A percentile compares a stretch with the other conserved stretches of the same genome.
Conservation (phyloP, 1,140 invertebrate species). For the Bilobella aurantiaca region DNA sequence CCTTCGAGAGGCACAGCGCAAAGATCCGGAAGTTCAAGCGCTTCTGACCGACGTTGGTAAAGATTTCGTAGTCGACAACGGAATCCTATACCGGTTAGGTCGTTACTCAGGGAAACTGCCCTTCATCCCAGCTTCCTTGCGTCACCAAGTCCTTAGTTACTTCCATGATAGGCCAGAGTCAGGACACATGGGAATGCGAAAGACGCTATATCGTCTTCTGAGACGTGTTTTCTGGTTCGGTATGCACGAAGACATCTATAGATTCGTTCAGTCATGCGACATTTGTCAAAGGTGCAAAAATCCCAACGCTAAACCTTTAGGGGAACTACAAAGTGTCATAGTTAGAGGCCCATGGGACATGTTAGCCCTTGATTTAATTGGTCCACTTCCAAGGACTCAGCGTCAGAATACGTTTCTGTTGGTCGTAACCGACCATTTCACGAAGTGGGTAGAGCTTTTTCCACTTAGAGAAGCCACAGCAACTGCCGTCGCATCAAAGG, state of each 20-base stretch:
- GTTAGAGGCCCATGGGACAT: slow-evolving; percentile 29
- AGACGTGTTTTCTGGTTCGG: slow-evolving; percentile 16
- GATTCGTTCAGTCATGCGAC: slow-evolving; percentile 3
- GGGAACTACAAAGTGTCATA: slow-evolving; percentile 1
- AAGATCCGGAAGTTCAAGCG: slow-evolving; percentile 1
- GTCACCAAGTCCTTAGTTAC: slow-evolving; percentile 3
- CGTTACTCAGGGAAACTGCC: background rate
- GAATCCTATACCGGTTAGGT: background rate
- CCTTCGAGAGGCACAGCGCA: background rate
- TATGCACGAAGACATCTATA: slow-evolving; percentile 15
- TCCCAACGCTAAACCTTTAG: slow-evolving; percentile 1
- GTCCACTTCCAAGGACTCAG: slow-evolving; percentile 28
- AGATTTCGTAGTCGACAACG: background rate
- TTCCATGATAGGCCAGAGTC: slow-evolving; percentile 16
- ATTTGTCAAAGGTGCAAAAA: slow-evolving; percentile 19
- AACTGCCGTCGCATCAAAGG: slow-evolving; percentile 14
- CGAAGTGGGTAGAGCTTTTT: slow-evolving; percentile 33
- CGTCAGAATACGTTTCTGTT: slow-evolving; percentile 24
- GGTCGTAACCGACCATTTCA: slow-evolving; percentile 33
- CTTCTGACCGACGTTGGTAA: background rate
- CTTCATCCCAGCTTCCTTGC: slow-evolving; percentile 10
- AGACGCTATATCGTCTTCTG: slow-evolving; percentile 11
- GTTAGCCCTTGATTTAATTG: slow-evolving; percentile 32
- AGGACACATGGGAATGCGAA: slow-evolving; percentile 19
- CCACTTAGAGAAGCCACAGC: slow-evolving; percentile 19